These are phyloP conservation scores for Galagoides demidoff DNA, from an alignment of 2,797 vertebrate species.

Conservation along the genomic window DNA sequence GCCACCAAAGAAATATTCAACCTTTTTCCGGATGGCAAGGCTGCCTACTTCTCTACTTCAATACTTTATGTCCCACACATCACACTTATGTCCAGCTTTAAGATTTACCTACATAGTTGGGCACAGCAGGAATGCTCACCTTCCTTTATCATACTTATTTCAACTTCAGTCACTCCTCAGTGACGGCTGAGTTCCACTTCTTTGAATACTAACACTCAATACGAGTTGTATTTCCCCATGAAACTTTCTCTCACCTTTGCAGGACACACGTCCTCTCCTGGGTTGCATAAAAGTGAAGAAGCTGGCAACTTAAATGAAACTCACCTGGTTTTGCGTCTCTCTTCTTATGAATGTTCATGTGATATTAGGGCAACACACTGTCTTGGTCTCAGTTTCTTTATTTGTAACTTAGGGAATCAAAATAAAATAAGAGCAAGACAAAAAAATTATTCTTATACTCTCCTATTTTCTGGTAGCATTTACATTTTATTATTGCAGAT, in stretches of 20 bases:
- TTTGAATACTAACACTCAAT: background rate
- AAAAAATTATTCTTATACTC: no score
- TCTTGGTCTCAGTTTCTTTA: background rate
- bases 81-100: background rate
- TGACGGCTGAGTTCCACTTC: background rate
- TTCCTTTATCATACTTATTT: background rate
- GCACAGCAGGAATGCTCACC: background rate
- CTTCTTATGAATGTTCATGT: background rate
- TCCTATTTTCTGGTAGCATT: background rate
- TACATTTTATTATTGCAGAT: slow-evolving; percentile 16
- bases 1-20: background rate
- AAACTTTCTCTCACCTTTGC: background rate
- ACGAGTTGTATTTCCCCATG: background rate
- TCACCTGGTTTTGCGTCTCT: background rate
- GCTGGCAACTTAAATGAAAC: background rate
- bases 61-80: background rate
- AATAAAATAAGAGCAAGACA: background rate
- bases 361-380: background rate
- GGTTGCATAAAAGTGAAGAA: background rate
- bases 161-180: background rate
- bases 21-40: background rate
- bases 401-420: background rate
- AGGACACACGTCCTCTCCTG: background rate
- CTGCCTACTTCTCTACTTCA: background rate
- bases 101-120: background rate